Conservation (phyloP, 1,140 invertebrate species). For the Dryas iulia region DNA sequence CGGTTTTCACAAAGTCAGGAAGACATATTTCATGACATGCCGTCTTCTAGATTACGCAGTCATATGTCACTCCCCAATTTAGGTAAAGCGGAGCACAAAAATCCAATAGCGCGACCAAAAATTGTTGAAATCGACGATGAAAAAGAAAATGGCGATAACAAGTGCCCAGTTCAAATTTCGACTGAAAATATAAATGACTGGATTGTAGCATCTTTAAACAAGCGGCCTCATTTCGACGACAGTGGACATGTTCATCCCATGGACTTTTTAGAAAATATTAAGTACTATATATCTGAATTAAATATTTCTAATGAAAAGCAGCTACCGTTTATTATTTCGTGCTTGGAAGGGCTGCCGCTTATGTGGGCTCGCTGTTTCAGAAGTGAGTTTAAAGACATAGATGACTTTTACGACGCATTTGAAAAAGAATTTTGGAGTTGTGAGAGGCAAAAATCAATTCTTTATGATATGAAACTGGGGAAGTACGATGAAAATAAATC, state of each 20-base stretch:
- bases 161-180: slow-evolving; percentile 43
- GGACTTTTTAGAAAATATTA: slow-evolving; percentile 69
- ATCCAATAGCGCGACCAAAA: slow-evolving; percentile 46
- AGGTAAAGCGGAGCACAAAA: slow-evolving; percentile 62
- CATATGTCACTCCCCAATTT: slow-evolving; percentile 73
- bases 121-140: slow-evolving; percentile 68
- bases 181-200: slow-evolving; percentile 60
- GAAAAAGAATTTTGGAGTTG: slow-evolving; percentile 72
- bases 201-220: slow-evolving; percentile 61
- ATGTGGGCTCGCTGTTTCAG: slow-evolving; percentile 74
- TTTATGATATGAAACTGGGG: slow-evolving; percentile 73
- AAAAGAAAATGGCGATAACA: slow-evolving; percentile 41
- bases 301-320: slow-evolving; percentile 61
- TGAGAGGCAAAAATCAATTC: slow-evolving; percentile 65
- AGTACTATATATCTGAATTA: slow-evolving; percentile 69
- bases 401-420: slow-evolving; percentile 62
- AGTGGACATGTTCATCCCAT: slow-evolving; percentile 66
- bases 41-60: slow-evolving; percentile 66
- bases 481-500: slow-evolving; percentile 63
- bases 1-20: slow-evolving; percentile 72
- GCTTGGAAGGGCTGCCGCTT: slow-evolving; percentile 65
- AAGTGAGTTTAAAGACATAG: slow-evolving; percentile 59
- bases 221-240: slow-evolving; percentile 70
- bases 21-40: slow-evolving; percentile 64
- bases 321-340: slow-evolving; percentile 66